Conservation (phyloP, 1,140 invertebrate genomes). For the Euwallacea similis region DNA sequence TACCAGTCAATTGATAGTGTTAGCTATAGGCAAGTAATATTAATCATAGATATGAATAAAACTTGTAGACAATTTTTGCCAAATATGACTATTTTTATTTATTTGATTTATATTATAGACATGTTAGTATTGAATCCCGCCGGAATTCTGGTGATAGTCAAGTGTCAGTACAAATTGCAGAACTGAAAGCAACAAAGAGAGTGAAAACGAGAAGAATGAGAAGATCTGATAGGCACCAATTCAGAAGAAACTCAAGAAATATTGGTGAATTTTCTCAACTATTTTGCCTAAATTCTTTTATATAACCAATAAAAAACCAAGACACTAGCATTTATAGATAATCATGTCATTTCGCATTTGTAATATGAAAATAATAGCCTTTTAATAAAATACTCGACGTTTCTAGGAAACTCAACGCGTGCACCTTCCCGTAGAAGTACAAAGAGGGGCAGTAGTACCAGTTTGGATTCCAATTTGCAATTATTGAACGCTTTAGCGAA, state of each 20-base stretch:
- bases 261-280: conserved; percentile 14
- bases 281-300: background rate
- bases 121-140: conserved; percentile 79
- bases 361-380: background rate
- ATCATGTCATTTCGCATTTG: background rate
- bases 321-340: too few species aligned
- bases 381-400: background rate
- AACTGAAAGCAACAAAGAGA: conserved; percentile 72
- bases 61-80: too few species aligned
- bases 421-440: conserved; percentile 55
- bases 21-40: conserved; percentile 51
- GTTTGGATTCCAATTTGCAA: conserved; percentile 74
- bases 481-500: conserved; percentile 58
- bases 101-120: conserved; percentile 56
- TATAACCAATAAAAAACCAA: background rate
- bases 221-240: conserved; percentile 38
- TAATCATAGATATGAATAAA: too few species aligned
- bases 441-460: conserved; percentile 74
- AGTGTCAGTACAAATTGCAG: conserved; percentile 77
- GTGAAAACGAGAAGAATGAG: conserved; percentile 43
- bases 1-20: conserved; percentile 70
- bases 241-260: conserved; percentile 42
- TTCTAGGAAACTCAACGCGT: conserved; percentile 38
- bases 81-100: background rate
- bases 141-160: conserved; percentile 84